Evolutionary conservation across 2,888 invertebrate species (phyloP).

Genomic region (Tubiluchus corallicola): DNA sequence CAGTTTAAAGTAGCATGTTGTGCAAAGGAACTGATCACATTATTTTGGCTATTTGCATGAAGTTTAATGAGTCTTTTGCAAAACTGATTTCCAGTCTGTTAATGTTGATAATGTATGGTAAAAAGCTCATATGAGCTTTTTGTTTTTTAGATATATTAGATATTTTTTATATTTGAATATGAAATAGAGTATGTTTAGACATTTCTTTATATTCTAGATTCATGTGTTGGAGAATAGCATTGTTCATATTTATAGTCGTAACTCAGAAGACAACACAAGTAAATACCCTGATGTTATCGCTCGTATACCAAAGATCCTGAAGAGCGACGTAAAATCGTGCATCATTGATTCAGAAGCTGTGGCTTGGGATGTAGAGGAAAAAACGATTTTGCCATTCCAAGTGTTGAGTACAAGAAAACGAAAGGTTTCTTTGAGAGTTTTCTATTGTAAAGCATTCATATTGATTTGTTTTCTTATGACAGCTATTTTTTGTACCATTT

Average conservation of each 20-base stretch:
- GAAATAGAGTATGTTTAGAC: not conserved
- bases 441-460: not conserved
- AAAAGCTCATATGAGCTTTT: too few relatives aligned
- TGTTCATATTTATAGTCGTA: constrained; percentile 74
- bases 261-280: constrained; percentile 78
- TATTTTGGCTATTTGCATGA: too few relatives aligned
- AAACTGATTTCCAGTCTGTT: not conserved
- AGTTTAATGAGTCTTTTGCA: too few relatives aligned
- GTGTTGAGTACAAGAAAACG: constrained; percentile 81
- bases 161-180: not conserved
- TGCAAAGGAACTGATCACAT: too few relatives aligned
- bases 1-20: too few relatives aligned
- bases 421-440: constrained; percentile 41
- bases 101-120: too few relatives aligned
- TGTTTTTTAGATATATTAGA: too few relatives aligned
- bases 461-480: constrained; percentile 1
- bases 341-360: constrained; percentile 93
- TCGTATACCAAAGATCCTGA: constrained; percentile 34
- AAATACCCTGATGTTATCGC: constrained; percentile 89
- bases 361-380: constrained; percentile 71
- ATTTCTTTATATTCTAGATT: constrained; percentile 36
- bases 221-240: constrained; percentile 46
- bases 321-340: constrained; percentile 45
- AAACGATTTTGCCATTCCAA: constrained; percentile 88
- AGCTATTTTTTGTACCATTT: too few relatives aligned